Percentiles rank a stretch among this genome's conserved stretches.
phyloP scores from a whole-genome alignment of 2,797 vertebrate species.

The Enteromius fasciolatus region DNA sequence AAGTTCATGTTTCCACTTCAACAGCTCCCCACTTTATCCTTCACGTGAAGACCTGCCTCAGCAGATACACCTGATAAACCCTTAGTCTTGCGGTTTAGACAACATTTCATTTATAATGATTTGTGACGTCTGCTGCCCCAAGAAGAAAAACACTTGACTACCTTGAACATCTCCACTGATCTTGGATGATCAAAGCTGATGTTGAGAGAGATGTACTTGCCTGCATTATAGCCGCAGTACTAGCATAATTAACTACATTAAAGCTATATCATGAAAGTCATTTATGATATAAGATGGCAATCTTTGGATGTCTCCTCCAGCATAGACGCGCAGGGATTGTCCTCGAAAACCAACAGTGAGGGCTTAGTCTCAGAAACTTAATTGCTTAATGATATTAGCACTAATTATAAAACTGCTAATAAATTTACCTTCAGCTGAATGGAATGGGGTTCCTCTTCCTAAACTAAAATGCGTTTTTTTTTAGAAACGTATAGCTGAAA shows the following conservation, averaged over 20 bases:
- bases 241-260: conserved; percentile 14
- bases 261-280: conserved; percentile 13
- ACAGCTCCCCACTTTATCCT: background rate
- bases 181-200: conserved; percentile 34
- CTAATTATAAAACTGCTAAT: conserved; percentile 33
- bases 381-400: conserved; percentile 43
- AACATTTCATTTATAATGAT: background rate
- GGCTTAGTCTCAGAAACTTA: conserved; percentile 32
- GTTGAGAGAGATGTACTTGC: background rate
- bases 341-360: conserved; percentile 16
- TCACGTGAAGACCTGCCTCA: background rate
- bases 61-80: background rate
- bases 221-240: conserved; percentile 21
- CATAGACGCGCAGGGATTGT: conserved; percentile 23
- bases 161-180: conserved; percentile 8
- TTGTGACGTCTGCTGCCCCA: background rate
- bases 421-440: conserved; percentile 11
- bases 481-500: no score
- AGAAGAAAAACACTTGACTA: conserved; percentile 17
- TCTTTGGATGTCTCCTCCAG: conserved; percentile 17
- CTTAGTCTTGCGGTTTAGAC: background rate
- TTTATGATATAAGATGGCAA: conserved; percentile 9
- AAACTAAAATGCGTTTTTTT: background rate
- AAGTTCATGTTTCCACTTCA: conserved; percentile 2
- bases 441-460: background rate